These are phyloP conservation scores for Melanophora roralis DNA, from an alignment of 2,888 invertebrate genomes.

Conservation along the genomic window DNA sequence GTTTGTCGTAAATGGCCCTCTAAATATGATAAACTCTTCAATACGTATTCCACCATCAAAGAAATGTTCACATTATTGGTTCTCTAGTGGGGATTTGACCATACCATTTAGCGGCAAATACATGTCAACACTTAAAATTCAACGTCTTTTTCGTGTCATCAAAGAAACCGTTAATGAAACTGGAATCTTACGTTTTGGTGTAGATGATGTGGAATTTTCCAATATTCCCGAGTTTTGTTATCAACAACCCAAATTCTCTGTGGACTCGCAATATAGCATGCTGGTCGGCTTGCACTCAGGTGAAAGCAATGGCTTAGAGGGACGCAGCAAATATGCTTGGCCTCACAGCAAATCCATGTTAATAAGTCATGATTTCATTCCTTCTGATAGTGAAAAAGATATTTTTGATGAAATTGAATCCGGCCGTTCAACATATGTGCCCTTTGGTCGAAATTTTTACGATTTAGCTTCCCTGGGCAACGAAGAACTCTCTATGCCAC, in stretches of 20 bases:
- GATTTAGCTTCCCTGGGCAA: constrained; percentile 61
- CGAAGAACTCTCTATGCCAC: constrained; percentile 33
- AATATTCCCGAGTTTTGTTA: constrained; percentile 68
- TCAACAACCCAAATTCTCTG: constrained; percentile 67
- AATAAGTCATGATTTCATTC: constrained; percentile 68
- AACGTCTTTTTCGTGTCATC: constrained; percentile 69
- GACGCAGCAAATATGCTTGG: constrained; percentile 71
- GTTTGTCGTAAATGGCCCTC: constrained; percentile 61
- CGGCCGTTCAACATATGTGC: constrained; percentile 67
- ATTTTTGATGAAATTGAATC: constrained; percentile 67
- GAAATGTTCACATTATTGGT: constrained; percentile 74
- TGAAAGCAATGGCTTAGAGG: constrained; percentile 68
- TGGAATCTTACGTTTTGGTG: constrained; percentile 69
- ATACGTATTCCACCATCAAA: constrained; percentile 64
- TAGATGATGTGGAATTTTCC: constrained; percentile 73
- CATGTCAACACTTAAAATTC: constrained; percentile 67
- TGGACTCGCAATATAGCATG: constrained; percentile 73
- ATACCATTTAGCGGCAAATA: constrained; percentile 72
- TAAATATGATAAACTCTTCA: constrained; percentile 52
- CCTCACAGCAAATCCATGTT: constrained; percentile 64
- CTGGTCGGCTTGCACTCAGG: constrained; percentile 72
- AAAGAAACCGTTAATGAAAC: constrained; percentile 58
- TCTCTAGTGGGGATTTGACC: constrained; percentile 71
- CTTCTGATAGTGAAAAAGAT: constrained; percentile 68
- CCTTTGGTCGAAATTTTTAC: constrained; percentile 61